Conservation (phyloP, 2,888 invertebrate genomes). For the Luperina nickerlii region DNA sequence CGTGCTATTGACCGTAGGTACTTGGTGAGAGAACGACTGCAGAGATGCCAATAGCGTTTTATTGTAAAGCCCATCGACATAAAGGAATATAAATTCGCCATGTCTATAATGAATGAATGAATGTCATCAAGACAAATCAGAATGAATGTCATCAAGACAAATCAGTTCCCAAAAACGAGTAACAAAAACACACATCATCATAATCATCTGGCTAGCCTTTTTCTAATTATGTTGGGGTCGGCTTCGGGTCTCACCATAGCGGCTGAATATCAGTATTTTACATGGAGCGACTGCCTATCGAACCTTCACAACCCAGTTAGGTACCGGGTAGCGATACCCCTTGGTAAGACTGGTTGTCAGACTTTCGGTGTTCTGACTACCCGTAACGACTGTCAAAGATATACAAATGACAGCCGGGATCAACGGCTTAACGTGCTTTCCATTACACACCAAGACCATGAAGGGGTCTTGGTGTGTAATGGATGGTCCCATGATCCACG, state of each 20-base stretch:
- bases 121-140: not conserved
- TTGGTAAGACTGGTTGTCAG: too few relatives aligned
- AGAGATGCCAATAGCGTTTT: not conserved
- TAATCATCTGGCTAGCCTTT: not conserved
- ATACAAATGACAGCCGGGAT: too few relatives aligned
- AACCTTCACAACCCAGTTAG: not conserved
- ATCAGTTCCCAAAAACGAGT: not conserved
- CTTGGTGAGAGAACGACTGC: not conserved
- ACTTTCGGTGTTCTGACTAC: too few relatives aligned
- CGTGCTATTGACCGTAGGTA: too few relatives aligned
- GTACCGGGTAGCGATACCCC: not conserved
- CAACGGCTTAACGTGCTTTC: not conserved
- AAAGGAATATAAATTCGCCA: not conserved
- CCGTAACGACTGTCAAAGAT: too few relatives aligned
- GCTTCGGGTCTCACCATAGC: not conserved
- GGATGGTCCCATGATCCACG: not conserved
- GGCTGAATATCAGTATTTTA: too few relatives aligned
- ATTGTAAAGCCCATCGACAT: not conserved
- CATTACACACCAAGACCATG: not conserved
- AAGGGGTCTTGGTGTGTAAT: not conserved
- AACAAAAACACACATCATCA: not conserved
- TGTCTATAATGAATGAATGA: not conserved
- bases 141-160: not conserved
- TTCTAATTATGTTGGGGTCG: not conserved
- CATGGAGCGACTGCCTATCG: not conserved